Conservation (phyloP, 2,113 vertebrate genomes). For the Maccullochella peelii region DNA sequence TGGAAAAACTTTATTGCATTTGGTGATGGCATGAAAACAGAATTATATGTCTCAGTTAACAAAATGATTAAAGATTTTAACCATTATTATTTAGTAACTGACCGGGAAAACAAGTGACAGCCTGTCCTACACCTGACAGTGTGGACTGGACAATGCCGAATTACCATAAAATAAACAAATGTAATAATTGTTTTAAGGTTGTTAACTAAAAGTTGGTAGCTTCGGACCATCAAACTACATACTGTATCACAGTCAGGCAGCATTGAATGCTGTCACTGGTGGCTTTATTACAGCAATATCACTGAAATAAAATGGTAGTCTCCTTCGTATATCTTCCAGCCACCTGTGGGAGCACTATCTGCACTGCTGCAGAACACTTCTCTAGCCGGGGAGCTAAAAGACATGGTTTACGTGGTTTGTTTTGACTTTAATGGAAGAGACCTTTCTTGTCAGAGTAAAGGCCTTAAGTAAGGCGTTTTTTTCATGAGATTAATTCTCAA, state of each 20-base stretch:
- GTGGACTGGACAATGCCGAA: not conserved
- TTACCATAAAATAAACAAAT: not conserved
- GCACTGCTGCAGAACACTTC: not conserved
- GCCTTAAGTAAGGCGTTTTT: no score
- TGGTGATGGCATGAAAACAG: not conserved
- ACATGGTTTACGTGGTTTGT: not conserved
- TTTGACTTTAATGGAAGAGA: not conserved
- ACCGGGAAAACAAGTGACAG: not conserved
- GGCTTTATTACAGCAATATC: not conserved
- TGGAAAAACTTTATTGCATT: constrained; percentile 1
- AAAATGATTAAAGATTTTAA: not conserved
- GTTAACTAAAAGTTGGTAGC: not conserved
- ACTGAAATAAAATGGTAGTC: not conserved
- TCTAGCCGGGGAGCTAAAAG: not conserved
- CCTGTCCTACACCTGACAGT: not conserved
- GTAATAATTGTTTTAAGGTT: not conserved
- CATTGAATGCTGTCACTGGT: not conserved
- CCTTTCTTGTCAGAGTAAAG: not conserved
- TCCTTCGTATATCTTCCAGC: not conserved
- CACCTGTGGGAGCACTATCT: not conserved
- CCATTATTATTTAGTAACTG: not conserved
- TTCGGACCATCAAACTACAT: not conserved
- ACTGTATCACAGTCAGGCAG: not conserved
- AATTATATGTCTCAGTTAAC: not conserved
- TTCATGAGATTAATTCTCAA: no score